Evolutionary conservation across 2,797 vertebrate genomes (phyloP).

Genomic region (Varecia variegata): DNA sequence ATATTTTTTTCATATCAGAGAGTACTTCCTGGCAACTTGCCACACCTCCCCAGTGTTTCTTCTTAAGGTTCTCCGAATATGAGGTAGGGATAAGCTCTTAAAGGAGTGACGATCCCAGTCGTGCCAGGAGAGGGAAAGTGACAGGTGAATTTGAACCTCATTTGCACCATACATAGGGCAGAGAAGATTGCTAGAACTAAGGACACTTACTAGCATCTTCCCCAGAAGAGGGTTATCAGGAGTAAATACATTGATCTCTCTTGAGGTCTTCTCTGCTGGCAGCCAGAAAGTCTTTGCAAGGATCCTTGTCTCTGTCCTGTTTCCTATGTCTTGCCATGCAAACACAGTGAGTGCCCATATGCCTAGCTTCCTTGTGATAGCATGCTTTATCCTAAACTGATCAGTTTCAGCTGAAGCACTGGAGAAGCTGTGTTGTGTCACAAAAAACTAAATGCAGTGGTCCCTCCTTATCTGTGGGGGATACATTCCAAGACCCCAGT

Average conservation of each 20-base stretch:
- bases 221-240: neutral
- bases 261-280: neutral
- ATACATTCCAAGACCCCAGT: neutral
- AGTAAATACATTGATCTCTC: neutral
- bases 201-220: neutral
- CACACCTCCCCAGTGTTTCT: neutral
- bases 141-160: neutral
- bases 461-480: neutral
- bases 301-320: neutral
- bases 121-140: neutral
- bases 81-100: neutral
- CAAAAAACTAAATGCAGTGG: neutral
- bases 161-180: neutral
- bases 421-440: neutral
- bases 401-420: neutral
- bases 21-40: neutral
- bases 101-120: neutral
- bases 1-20: neutral
- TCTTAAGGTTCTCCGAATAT: neutral
- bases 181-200: neutral
- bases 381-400: neutral
- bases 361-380: neutral
- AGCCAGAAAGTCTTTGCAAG: neutral
- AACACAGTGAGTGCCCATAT: neutral
- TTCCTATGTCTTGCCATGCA: neutral